Evolutionary conservation across 2,113 vertebrate species (phyloP).

Genomic region (Bubalus kerabau): DNA sequence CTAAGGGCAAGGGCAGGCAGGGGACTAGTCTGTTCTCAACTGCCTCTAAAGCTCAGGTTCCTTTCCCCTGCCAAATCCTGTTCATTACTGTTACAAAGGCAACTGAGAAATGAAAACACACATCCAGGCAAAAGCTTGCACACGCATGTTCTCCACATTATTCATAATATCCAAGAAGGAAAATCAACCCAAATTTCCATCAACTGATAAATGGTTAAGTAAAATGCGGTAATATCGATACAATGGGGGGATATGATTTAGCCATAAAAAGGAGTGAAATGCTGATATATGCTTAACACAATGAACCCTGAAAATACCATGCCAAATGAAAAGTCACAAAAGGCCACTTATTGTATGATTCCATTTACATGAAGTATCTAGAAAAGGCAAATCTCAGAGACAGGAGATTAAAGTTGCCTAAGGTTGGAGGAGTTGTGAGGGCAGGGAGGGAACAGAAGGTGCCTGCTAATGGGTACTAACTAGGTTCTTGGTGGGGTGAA

Average conservation of each 20-base stretch:
- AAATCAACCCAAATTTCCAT: not conserved
- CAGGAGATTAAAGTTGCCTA: not conserved
- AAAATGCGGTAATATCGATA: not conserved
- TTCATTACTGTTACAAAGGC: not conserved
- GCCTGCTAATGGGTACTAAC: not conserved
- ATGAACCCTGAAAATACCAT: not conserved
- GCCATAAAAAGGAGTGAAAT: not conserved
- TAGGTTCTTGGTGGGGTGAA: not conserved
- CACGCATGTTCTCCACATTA: not conserved
- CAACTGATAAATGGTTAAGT: not conserved
- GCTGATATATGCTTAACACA: not conserved
- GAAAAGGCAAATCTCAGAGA: not conserved
- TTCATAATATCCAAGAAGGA: not conserved
- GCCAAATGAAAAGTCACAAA: not conserved
- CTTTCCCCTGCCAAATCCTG: not conserved
- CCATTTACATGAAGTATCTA: not conserved
- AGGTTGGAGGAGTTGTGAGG: not conserved
- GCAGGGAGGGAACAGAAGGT: not conserved
- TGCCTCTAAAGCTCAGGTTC: not conserved
- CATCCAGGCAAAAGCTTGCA: not conserved
- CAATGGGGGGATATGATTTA: not conserved
- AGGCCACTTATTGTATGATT: not conserved
- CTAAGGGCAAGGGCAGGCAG: not conserved
- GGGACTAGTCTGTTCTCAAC: not conserved
- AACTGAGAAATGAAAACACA: not conserved